Evolutionary conservation across 2,888 invertebrate genomes (phyloP).

Genomic region (Acronicta aceris): DNA sequence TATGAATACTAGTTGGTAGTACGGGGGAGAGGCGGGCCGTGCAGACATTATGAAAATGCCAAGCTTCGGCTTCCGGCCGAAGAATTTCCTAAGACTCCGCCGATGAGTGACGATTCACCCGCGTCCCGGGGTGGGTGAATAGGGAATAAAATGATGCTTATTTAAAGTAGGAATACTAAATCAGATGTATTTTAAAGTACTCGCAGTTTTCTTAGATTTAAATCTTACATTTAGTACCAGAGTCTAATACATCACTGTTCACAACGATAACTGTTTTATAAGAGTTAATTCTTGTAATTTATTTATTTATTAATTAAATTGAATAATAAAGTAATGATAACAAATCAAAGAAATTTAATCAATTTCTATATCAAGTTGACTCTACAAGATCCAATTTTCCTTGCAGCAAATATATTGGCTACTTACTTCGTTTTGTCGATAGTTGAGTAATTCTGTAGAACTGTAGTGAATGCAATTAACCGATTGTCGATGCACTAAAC

Average conservation of each 20-base stretch:
- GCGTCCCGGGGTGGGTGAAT: conserved; percentile 24
- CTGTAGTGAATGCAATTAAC: conserved; percentile 72
- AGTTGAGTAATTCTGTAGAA: conserved; percentile 59
- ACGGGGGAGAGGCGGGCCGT: conserved; percentile 52
- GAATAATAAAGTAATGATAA: no score
- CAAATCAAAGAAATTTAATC: no score
- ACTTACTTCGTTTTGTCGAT: conserved; percentile 48
- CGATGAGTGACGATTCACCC: conserved; percentile 60
- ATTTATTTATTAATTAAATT: no score
- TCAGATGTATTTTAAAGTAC: conserved; percentile 31
- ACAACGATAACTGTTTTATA: no score
- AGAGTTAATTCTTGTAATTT: no score
- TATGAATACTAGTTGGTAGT: conserved; percentile 76
- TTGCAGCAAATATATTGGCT: conserved; percentile 8
- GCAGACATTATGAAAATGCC: conserved; percentile 85
- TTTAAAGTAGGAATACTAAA: conserved; percentile 39
- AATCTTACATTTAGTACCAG: no score
- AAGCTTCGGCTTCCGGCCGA: conserved; percentile 81
- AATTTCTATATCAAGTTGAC: background rate
- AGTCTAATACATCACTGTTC: no score
- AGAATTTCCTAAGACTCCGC: conserved; percentile 82
- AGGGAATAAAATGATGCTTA: conserved; percentile 45
- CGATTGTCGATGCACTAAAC: conserved; percentile 78
- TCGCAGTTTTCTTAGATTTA: no score
- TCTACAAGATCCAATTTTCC: conserved; percentile 2